A percentile compares a stretch with the other conserved stretches of the same genome.
Evolutionary conservation across 2,113 vertebrate species (phyloP).

Genomic region (Chloroceryle aenea): DNA sequence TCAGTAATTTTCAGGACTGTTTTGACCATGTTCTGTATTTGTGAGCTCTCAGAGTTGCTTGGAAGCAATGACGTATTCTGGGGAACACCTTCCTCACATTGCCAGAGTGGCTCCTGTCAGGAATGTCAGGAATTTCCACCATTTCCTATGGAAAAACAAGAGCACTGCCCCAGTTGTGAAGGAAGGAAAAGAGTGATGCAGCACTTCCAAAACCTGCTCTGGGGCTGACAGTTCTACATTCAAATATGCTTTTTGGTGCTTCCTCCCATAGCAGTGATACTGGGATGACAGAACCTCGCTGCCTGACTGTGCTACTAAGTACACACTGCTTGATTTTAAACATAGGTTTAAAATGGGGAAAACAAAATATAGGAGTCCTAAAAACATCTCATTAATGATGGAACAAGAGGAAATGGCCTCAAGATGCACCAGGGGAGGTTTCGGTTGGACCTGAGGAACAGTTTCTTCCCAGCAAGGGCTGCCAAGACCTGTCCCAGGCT

Average conservation of each 20-base stretch:
- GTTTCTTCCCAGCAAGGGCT: neutral
- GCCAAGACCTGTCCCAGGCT: neutral
- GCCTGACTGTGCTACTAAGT: fast-evolving
- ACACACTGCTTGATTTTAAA: neutral
- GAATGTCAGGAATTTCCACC: conserved; percentile 65
- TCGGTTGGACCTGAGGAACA: neutral
- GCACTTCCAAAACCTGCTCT: conserved; percentile 25
- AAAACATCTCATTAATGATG: neutral
- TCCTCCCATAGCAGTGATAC: neutral
- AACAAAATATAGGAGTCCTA: neutral
- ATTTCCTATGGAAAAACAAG: conserved; percentile 54
- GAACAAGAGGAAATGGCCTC: neutral
- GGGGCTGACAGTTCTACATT: neutral
- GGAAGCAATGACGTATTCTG: neutral
- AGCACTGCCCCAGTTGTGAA: neutral
- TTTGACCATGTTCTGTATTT: neutral
- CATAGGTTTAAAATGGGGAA: fast-evolving
- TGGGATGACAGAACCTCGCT: fast-evolving
- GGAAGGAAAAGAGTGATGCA: conserved; percentile 71
- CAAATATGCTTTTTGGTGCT: neutral
- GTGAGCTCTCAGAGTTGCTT: neutral
- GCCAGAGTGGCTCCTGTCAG: neutral
- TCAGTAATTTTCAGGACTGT: neutral
- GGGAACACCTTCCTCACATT: neutral
- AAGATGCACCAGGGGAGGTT: neutral